Base-by-base conservation (phyloP, 1,140 invertebrate species). In the Solenopsis fugax region DNA sequence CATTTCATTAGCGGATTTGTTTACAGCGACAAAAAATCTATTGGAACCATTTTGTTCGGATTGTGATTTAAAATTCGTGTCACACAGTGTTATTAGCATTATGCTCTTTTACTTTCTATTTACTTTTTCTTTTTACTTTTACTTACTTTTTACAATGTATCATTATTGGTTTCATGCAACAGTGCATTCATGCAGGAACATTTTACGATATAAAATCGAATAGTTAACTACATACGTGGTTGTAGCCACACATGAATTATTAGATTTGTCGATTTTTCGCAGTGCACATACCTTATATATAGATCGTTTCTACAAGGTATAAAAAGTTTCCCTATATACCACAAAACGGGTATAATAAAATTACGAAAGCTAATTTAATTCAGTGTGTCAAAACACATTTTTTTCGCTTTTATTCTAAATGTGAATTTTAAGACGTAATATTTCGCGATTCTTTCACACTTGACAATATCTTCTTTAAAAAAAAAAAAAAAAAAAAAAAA, bases 371-470 rank as follows among this genome's bases (percentile, higher is more conserved):
- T 29, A 18, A 62, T 50, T 1, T 12, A 67, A 80, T 34, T 45
- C 48, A 78, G 16, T 64, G 29, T 24, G 5, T 54, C 41, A 18
- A 13, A 80, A 67, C 4, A 16, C 37, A n/a, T n/a, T 76, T 56
- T 78, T 65, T 78, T 16, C 9, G 29, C 10, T 34, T 18, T 80
- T 69, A 69, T 34, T 65, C 18, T 3, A 21, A 80, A 67, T 69
- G 45, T 12, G 34, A 50, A 80, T 48, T 50, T 18, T 10, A 7
- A 24, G 7, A 41, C 37, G 54, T 45, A 75, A 13, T 75, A 41
- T n/a, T 7, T 41, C 21, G n/a, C 24, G 13, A 76, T 29, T 76
- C 41, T 41, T 41, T 3, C 41, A 41, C 13, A 50, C 10, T 54
- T 34, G 37, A 60, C 37, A 41, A 76, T 58, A 9, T 60, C 52